A percentile compares a stretch with the other conserved stretches of the same genome.
Evolutionary conservation across 1,140 invertebrate genomes (phyloP).

Genomic region (Sycophaga agraensis): DNA sequence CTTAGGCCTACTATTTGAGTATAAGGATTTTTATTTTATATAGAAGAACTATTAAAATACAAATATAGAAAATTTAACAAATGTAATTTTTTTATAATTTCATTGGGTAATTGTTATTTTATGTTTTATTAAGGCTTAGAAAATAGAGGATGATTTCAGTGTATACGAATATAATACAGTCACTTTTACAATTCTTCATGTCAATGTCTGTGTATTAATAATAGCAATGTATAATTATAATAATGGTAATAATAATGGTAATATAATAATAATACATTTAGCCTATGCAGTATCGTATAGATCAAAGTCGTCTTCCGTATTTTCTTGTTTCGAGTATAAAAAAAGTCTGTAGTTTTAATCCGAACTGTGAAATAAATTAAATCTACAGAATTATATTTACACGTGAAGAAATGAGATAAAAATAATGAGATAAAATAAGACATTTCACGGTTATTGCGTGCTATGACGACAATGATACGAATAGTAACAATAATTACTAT

Average conservation of each 20-base stretch:
- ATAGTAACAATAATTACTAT: conserved; percentile 38
- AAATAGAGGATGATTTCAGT: conserved; percentile 30
- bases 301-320: conserved; percentile 40
- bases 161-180: conserved; percentile 48
- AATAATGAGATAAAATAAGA: neutral
- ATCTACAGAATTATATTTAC: no score
- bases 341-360: conserved; percentile 38
- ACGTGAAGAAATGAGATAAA: no score
- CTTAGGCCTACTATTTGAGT: no score
- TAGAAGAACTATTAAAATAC: no score
- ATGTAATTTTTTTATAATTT: no score
- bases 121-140: conserved; percentile 5
- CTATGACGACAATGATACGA: conserved; percentile 33
- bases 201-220: conserved; percentile 45
- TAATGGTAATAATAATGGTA: conserved; percentile 39
- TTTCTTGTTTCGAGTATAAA: conserved; percentile 21
- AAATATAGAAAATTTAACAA: no score
- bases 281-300: conserved; percentile 42
- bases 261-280: conserved; percentile 47
- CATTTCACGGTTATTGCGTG: neutral
- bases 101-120: neutral
- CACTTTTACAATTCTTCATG: conserved; percentile 46
- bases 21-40: conserved; percentile 1
- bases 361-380: no score
- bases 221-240: conserved; percentile 38